phyloP scores from a whole-genome alignment of 1,140 invertebrate genomes.

The Penaeus japonicus region DNA sequence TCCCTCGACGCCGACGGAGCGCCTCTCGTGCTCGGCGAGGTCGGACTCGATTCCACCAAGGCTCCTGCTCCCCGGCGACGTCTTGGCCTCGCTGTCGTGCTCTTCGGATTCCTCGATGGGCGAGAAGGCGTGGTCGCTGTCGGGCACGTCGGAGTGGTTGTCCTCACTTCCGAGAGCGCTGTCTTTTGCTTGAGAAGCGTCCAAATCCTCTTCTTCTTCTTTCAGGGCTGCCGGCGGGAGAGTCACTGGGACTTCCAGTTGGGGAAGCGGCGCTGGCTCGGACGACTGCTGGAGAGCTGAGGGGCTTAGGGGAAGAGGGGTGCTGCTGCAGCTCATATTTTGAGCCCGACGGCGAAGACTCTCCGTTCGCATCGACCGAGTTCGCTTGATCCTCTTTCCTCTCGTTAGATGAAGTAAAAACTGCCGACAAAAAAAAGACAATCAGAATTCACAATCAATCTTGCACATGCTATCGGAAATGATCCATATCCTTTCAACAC shows the following conservation, averaged over 20 bases:
- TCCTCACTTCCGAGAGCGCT: slow-evolving; percentile 42
- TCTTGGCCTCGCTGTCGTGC: neutral
- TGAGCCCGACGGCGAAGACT: slow-evolving; percentile 44
- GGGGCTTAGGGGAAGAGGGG: slow-evolving; percentile 26
- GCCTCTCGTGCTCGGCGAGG: neutral
- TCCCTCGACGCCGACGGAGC: neutral
- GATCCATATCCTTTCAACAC: no score
- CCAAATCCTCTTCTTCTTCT: slow-evolving; percentile 47
- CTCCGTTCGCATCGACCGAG: slow-evolving; percentile 43
- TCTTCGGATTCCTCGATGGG: slow-evolving; percentile 33
- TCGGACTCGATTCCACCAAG: neutral
- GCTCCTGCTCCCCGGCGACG: neutral
- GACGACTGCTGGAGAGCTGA: slow-evolving; percentile 48
- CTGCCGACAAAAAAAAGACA: neutral
- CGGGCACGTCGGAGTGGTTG: neutral
- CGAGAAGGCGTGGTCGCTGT: slow-evolving; percentile 25
- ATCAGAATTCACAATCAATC: neutral
- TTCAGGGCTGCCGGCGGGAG: slow-evolving; percentile 45
- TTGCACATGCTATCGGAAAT: no score
- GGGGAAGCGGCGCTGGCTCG: slow-evolving; percentile 42
- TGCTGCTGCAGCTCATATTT: slow-evolving; percentile 14
- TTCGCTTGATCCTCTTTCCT: slow-evolving; percentile 45
- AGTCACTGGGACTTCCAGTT: slow-evolving; percentile 36
- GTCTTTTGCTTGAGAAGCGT: slow-evolving; percentile 50
- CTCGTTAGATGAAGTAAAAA: slow-evolving; percentile 52